Evolutionary conservation across 1,140 invertebrate species (phyloP), one percentile per base, ranked within the genome.

Genomic region (Heliothis virescens): DNA sequence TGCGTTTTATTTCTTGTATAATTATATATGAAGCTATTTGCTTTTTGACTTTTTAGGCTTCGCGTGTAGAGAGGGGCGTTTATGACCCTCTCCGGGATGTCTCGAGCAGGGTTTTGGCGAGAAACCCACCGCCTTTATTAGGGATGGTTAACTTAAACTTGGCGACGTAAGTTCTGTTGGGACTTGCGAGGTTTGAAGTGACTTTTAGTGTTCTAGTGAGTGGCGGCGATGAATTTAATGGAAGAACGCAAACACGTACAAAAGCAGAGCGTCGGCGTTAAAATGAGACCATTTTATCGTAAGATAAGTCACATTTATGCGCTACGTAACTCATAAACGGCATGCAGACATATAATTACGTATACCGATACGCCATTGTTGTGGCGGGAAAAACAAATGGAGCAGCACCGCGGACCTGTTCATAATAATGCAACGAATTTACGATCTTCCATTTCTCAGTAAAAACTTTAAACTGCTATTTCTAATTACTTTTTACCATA

Each of bases 1-100:
- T 85, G 85, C 83, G 87, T 91, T 93, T 94, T 91, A 92, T 92
- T 89, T 84, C 86, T 85, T 89, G 86, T 87, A 85, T 87, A 89
- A 87, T 88, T 88, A 85, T 83, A 83, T 85, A 79, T 85, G 78
- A 80, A 76, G 67, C 72, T 85, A 77, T 89, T 86, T 87, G 85
- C 87, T 87, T 87, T 83, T 63, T 60, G 82, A 83, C 82, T 85
- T 88, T 86, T 60, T 84, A 62, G 52, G 75, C 59, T 41, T 82
- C 72, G 71, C 41, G 79, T 74, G 60, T 81, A 48, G 62, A 75
- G 52, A 15, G 63, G 80, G 78, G 81, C 60, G 79, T 92, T 92
- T 90, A 91, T 86, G 87, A 90, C 69, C 85, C 85, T 85, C 86
- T 86, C 82, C 79, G 75, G 78, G 79, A 78, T 65, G 47, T 62